phyloP scores from a whole-genome alignment of 2,797 vertebrate species.

The Gadopsis marmoratus region DNA sequence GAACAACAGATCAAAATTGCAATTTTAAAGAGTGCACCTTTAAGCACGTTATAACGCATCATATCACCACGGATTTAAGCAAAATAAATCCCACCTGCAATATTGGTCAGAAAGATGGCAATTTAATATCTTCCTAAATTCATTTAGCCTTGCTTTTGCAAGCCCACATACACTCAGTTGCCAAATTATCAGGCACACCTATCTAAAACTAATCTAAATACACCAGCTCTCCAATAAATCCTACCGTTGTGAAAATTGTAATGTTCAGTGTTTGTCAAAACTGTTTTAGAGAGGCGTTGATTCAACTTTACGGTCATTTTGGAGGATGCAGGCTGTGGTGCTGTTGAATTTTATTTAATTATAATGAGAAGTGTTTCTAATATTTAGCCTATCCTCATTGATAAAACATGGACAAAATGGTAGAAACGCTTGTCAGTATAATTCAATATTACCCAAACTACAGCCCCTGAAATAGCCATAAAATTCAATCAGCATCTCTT shows the following conservation, averaged over 20 bases:
- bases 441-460: neutral
- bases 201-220: neutral
- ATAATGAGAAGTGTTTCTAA: neutral
- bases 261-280: neutral
- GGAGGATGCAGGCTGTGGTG: neutral
- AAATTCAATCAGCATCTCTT: neutral
- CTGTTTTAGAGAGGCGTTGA: neutral
- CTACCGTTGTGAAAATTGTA: neutral
- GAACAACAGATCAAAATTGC: neutral
- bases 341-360: neutral
- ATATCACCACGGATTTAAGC: no score
- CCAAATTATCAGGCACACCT: neutral
- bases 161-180: neutral
- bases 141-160: neutral
- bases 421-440: neutral
- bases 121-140: neutral
- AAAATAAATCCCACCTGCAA: no score
- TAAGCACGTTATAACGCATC: neutral
- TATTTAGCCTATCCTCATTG: neutral
- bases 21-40: neutral
- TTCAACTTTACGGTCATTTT: neutral
- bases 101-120: neutral
- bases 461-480: neutral
- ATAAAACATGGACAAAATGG: neutral
- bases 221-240: neutral